Percentiles rank a stretch among this genome's conserved stretches.
These are phyloP conservation scores for Trichonephila clavipes DNA, from an alignment of 1,140 invertebrate genomes.

Conservation along the genomic window DNA sequence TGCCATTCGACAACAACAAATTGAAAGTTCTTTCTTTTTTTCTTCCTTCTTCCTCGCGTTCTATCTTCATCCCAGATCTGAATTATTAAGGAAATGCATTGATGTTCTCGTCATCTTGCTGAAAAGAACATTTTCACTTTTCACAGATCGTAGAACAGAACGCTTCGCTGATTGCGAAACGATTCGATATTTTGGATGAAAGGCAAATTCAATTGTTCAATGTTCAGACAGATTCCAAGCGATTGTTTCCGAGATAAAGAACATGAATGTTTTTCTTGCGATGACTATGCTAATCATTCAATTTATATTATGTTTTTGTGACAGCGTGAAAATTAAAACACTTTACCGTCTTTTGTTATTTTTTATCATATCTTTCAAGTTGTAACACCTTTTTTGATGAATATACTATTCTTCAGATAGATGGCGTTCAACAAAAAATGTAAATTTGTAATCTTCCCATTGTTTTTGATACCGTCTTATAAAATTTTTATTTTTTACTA, in stretches of 20 bases:
- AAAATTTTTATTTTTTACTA: not conserved
- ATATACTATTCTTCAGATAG: not conserved
- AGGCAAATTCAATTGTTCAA: constrained; percentile 22
- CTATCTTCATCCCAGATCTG: constrained; percentile 34
- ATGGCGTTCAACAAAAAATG: not conserved
- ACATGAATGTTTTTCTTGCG: not conserved
- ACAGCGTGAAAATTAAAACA: constrained; percentile 9
- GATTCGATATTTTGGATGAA: not conserved
- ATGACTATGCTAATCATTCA: constrained; percentile 11
- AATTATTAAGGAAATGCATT: constrained; percentile 41
- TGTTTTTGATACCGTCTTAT: not conserved
- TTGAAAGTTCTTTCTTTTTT: not conserved
- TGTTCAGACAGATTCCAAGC: constrained; percentile 3
- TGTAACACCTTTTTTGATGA: not conserved
- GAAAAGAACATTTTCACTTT: constrained; percentile 22
- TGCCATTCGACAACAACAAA: constrained; percentile 12
- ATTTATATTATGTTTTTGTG: not conserved
- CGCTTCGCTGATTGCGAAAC: constrained; percentile 10
- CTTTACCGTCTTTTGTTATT: not conserved
- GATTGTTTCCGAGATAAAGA: not conserved
- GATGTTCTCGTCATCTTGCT: not conserved
- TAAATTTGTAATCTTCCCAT: not conserved
- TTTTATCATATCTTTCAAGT: not conserved
- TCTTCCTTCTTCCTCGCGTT: constrained; percentile 39
- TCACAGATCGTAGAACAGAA: constrained; percentile 53